Percentiles rank a stretch among this genome's conserved stretches.
Conservation (phyloP, 2,888 invertebrate species). For the Himalopsyche japonica region DNA sequence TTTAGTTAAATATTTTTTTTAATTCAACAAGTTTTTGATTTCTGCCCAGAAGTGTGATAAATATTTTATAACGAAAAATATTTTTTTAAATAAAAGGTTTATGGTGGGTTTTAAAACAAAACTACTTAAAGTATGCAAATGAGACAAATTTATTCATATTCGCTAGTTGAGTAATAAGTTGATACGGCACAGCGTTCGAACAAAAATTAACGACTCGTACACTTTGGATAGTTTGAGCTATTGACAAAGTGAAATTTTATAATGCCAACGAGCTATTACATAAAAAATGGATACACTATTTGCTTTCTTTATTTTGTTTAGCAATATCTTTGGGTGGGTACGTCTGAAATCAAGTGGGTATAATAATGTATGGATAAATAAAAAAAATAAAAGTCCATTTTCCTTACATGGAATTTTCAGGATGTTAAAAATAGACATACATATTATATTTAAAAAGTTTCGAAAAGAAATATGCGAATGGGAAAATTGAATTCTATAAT, state of each 20-base stretch:
- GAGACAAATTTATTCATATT: slow-evolving; percentile 8
- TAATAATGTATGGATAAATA: neutral
- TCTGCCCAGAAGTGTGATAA: too few species aligned
- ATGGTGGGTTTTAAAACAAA: neutral
- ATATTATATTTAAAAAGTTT: too few species aligned
- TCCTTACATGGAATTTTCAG: neutral
- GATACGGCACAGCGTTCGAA: neutral
- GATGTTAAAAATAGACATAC: too few species aligned
- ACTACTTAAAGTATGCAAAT: slow-evolving; percentile 5
- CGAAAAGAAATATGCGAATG: too few species aligned
- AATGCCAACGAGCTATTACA: slow-evolving; percentile 5
- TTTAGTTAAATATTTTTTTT: too few species aligned
- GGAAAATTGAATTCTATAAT: too few species aligned
- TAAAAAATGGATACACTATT: slow-evolving; percentile 6
- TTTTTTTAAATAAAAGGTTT: too few species aligned
- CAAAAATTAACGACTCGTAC: neutral
- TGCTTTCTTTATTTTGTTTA: slow-evolving; percentile 9
- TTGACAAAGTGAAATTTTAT: slow-evolving; percentile 18
- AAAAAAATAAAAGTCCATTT: too few species aligned
- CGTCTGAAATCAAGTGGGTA: neutral
- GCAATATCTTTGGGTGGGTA: neutral
- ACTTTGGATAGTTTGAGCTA: slow-evolving; percentile 5
- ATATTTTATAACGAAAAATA: too few species aligned
- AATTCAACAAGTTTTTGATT: too few species aligned
- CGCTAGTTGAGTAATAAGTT: neutral